Base-by-base conservation (phyloP, 2,888 invertebrate genomes). In the Achlya flavicornis region DNA sequence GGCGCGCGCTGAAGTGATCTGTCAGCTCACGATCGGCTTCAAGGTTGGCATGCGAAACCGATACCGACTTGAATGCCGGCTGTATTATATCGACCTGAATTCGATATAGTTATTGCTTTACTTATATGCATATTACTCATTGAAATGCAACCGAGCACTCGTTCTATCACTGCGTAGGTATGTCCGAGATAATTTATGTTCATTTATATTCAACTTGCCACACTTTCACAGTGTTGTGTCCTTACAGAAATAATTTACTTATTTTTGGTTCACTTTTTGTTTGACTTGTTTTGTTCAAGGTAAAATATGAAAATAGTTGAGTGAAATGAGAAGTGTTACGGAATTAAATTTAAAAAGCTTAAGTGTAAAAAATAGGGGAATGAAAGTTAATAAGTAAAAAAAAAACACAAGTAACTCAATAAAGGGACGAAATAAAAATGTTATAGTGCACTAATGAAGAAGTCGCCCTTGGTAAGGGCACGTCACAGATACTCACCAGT, bases 31-130 rank as follows among this genome's bases (percentile, higher is more conserved):
- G 81, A 83, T 86, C 80, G 75, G 71, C 73, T 80, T 87, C 91
- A 93, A 92, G 92, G 92, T 87, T 89, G 81, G 70, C 71, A 72
- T 69, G 81, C 80, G 84, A 85, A 88, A 89, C 80, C 78, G 81
- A 90, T 86, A 89, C 77, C 74, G 73, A 65, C 76, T 78, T 76
- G 80, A 85, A 82, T 84, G 83, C 77, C 79, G 75, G 79, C 73
- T 75, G 75, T 78, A 75, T 80, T 73, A 77, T 77, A 77, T 75
- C 84, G 87, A 87, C 84, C 84, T 84, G 78, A 82, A 84, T 86
- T 79, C 67, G 64, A 76, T 79, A 80, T 76, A 71, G 70, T 74
- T 77, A 80, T 79, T 76, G 74, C 75, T 77, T 78, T 77, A 78
- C 70, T 72, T 67, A 63, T 67, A 72, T 64, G 57, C 63, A 61